Evolutionary conservation across 2,113 vertebrate genomes (phyloP), one percentile per base, ranked within the genome.

Genomic region (Dipodomys merriami): DNA sequence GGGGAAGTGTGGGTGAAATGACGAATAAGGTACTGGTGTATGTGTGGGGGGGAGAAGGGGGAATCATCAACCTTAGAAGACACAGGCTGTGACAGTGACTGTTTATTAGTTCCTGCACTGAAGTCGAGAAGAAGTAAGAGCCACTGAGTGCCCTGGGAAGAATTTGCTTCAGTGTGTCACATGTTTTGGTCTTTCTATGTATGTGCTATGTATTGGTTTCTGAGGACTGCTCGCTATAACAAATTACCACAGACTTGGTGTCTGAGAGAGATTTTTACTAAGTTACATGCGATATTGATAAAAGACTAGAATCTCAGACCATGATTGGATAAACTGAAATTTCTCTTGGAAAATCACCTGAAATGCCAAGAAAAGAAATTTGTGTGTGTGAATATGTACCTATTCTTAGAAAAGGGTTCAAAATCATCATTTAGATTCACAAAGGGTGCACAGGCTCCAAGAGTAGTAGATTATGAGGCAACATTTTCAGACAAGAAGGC

Each of bases 401-500:
- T 83, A 20, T n/a, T 94, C 44, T 29, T 20, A 44, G 27, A 69
- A 72, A 16, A 53, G 6, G 57, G 13, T 53, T 67, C 29, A 73
- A 62, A 72, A 78, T 6, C 82, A 64, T 82, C 69, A 49, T 77
- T 64, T 30, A 67, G 44, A 78, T 83, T 29, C 6, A 30, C 22
- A 23, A 65, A 27, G 27, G 18, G 22, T 35, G 19, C 90, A 29
- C 35, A 69, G n/a, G 76, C 19, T 44, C 13, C 23, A 25, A 33
- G 77, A 69, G 8, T 44, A 49, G 11, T 53, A 49, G 29, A 78
- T 9, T n/a, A 7, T 74, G 44, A 29, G 74, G 20, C 15, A 65
- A 73, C 35, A 19, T 87, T 82, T 90, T 81, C 46, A 84, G 74
- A 39, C 73, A 74, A 80, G 87, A 93, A 71, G 8, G 8, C 49